Conservation (phyloP, 1,140 invertebrate species). For the Euschistus heros region DNA sequence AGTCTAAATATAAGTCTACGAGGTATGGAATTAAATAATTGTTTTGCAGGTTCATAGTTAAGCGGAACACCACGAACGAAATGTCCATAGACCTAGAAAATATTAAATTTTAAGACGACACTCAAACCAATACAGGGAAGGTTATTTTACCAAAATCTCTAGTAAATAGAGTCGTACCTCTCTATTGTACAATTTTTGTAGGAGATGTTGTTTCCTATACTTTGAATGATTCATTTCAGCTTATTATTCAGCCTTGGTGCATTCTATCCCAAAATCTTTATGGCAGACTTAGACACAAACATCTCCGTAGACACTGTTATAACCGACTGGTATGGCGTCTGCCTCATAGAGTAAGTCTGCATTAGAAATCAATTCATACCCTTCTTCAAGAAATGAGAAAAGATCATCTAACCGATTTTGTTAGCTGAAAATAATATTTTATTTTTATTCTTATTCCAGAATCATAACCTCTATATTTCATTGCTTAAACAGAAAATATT, state of each 20-base stretch:
- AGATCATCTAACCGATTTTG: too few species aligned
- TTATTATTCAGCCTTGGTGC: not conserved
- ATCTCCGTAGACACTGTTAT: not conserved
- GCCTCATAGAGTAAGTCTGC: not conserved
- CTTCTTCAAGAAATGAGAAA: too few species aligned
- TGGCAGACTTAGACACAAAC: conserved; percentile 1
- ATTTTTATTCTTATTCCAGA: too few species aligned
- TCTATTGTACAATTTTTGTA: conserved; percentile 22
- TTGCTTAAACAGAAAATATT: too few species aligned
- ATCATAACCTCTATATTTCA: too few species aligned
- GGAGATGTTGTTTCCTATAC: conserved; percentile 13
- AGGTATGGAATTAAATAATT: conserved; percentile 20
- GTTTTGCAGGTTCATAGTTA: conserved; percentile 21
- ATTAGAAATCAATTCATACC: too few species aligned
- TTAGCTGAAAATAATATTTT: too few species aligned
- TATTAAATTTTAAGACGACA: conserved; percentile 7
- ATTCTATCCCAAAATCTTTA: not conserved
- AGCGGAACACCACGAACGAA: conserved; percentile 19
- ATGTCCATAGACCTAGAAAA: conserved; percentile 23
- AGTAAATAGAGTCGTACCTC: conserved; percentile 5
- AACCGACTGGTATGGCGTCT: conserved; percentile 10
- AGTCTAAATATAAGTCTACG: conserved; percentile 21
- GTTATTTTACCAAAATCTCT: not conserved
- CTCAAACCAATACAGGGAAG: not conserved
- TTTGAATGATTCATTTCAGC: conserved; percentile 10